Evolutionary conservation across 2,888 invertebrate species (phyloP).

Genomic region (Entomobrya proxima): DNA sequence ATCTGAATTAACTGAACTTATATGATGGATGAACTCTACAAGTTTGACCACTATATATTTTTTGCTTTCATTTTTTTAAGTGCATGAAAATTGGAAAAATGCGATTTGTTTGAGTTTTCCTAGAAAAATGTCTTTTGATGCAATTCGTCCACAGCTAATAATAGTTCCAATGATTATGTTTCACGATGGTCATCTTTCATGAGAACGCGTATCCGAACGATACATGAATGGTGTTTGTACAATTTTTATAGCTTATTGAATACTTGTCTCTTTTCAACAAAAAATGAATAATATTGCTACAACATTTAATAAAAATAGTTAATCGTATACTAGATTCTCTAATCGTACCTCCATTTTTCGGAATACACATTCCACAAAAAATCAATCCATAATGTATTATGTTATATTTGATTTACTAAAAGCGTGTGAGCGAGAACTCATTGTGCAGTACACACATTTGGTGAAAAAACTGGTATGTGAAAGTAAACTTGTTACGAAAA

Average conservation of each 20-base stretch:
- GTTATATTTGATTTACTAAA: too few species aligned
- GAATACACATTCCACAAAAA: background rate
- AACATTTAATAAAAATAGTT: background rate
- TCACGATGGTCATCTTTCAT: background rate
- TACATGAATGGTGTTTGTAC: background rate
- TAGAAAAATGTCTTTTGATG: conserved; percentile 21
- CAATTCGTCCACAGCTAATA: conserved; percentile 13
- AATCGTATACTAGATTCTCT: background rate
- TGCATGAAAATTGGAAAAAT: conserved; percentile 32
- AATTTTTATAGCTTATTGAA: background rate
- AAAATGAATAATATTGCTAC: background rate
- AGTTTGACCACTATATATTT: conserved; percentile 30
- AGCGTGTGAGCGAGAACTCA: conserved; percentile 40
- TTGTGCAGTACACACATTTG: conserved; percentile 4
- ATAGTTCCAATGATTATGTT: background rate
- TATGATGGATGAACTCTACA: conserved; percentile 12
- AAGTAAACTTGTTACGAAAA: background rate
- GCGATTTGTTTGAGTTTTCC: conserved; percentile 2
- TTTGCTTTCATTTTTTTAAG: conserved; percentile 26
- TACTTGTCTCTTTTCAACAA: background rate
- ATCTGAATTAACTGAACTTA: background rate
- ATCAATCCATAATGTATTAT: background rate
- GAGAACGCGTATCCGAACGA: background rate
- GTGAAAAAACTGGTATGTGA: background rate
- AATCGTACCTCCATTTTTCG: background rate